These are phyloP conservation scores for Eupithecia insigniata DNA, from an alignment of 2,888 invertebrate genomes.

Conservation along the genomic window DNA sequence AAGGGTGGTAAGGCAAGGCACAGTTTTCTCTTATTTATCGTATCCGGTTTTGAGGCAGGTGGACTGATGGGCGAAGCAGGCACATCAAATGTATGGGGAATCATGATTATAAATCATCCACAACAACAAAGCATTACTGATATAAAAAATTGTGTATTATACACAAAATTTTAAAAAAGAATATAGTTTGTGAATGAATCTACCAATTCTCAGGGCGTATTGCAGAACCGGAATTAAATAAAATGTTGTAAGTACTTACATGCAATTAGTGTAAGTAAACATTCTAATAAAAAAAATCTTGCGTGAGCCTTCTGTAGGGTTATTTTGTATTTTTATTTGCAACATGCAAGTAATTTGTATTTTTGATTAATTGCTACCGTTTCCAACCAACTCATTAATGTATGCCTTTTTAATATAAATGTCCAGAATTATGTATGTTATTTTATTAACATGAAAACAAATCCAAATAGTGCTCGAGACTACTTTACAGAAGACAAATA, in stretches of 20 bases:
- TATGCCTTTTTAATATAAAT: background rate
- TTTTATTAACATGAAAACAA: no score
- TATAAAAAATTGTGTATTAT: background rate
- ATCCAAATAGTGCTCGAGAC: no score
- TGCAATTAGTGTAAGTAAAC: background rate
- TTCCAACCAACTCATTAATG: background rate
- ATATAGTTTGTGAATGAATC: background rate
- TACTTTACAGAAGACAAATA: background rate
- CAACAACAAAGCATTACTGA: constrained; percentile 21
- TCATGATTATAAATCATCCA: constrained; percentile 32
- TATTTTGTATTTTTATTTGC: no score
- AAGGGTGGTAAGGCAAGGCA: constrained; percentile 65
- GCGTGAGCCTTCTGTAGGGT: background rate
- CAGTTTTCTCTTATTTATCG: constrained; percentile 76
- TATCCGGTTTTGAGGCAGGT: constrained; percentile 80
- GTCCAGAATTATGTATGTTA: background rate
- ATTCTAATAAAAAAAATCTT: background rate
- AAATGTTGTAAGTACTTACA: background rate
- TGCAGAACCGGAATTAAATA: background rate
- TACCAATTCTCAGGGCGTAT: background rate
- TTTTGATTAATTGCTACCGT: background rate
- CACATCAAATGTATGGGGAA: constrained; percentile 30
- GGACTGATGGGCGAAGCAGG: constrained; percentile 48
- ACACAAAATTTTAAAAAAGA: background rate
- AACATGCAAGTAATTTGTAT: background rate